A percentile compares a stretch with the other conserved stretches of the same genome.
phyloP scores from a whole-genome alignment of 2,888 invertebrate species.

The Dasysyrphus albostriatus region DNA sequence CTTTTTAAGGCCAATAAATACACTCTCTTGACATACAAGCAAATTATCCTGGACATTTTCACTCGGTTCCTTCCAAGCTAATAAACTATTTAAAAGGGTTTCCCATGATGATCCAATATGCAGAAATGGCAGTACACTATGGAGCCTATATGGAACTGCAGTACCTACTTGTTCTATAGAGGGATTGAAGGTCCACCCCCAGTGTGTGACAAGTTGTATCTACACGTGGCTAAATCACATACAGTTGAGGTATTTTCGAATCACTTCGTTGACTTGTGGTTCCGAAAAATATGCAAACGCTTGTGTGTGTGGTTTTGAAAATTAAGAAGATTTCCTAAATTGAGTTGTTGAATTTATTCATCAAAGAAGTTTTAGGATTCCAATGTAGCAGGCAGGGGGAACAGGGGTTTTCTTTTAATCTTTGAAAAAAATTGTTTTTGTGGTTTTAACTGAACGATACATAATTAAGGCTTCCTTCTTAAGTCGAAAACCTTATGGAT shows the following conservation, averaged over 20 bases:
- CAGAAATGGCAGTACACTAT: conserved; percentile 4
- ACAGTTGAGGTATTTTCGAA: conserved; percentile 15
- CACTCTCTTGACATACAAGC: conserved; percentile 28
- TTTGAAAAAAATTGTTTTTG: too few species aligned
- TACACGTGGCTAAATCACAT: conserved; percentile 31
- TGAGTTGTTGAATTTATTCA: not conserved
- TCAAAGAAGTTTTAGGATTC: not conserved
- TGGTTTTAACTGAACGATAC: too few species aligned
- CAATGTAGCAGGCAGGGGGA: too few species aligned
- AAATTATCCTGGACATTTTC: conserved; percentile 49
- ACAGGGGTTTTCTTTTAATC: too few species aligned
- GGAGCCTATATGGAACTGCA: not conserved
- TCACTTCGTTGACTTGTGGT: conserved; percentile 38
- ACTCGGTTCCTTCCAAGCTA: conserved; percentile 24
- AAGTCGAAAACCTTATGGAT: too few species aligned
- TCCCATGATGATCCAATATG: conserved; percentile 5
- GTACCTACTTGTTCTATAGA: not conserved
- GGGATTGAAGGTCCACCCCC: not conserved
- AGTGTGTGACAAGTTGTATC: conserved; percentile 10
- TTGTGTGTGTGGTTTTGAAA: not conserved
- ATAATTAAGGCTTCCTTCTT: too few species aligned
- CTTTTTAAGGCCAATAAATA: conserved; percentile 3
- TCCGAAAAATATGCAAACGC: conserved; percentile 2
- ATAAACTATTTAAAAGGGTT: conserved; percentile 51
- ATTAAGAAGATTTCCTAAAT: conserved; percentile 11